These are phyloP conservation scores for Drosophila greeni DNA, from an alignment of 2,888 invertebrate species.

Conservation along the genomic window DNA sequence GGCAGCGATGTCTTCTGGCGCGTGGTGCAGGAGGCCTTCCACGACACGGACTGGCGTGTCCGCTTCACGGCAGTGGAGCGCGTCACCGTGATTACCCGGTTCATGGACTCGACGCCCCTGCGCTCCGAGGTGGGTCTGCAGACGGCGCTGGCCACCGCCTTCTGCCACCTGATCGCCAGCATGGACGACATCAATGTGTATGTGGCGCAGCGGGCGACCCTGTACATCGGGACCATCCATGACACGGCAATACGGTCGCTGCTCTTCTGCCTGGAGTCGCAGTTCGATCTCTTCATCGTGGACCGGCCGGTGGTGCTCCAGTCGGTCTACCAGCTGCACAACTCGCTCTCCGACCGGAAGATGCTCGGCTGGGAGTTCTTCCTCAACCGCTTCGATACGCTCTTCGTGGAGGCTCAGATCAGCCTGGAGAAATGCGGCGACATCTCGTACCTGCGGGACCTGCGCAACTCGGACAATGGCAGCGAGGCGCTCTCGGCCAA, in stretches of 20 bases:
- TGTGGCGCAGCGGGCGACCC: slow-evolving; percentile 94
- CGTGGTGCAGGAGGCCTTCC: slow-evolving; percentile 96
- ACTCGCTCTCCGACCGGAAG: slow-evolving; percentile 92
- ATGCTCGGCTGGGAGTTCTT: slow-evolving; percentile 99
- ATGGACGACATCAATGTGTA: slow-evolving; percentile 97
- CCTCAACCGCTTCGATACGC: slow-evolving; percentile 94
- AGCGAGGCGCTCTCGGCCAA: slow-evolving; percentile 92
- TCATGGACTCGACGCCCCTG: slow-evolving; percentile 94
- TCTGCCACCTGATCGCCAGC: slow-evolving; percentile 96
- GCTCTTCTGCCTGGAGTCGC: slow-evolving; percentile 96
- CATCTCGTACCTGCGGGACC: slow-evolving; percentile 89
- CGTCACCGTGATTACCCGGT: slow-evolving; percentile 93
- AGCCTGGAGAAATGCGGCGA: slow-evolving; percentile 91
- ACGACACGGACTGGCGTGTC: slow-evolving; percentile 91
- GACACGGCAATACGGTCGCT: slow-evolving; percentile 92
- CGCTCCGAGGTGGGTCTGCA: slow-evolving; percentile 90
- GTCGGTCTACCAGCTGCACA: slow-evolving; percentile 95
- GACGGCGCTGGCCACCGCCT: slow-evolving; percentile 96
- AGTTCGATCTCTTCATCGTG: slow-evolving; percentile 97
- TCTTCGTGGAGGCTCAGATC: slow-evolving; percentile 97
- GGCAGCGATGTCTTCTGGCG: slow-evolving; percentile 98
- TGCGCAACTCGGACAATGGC: slow-evolving; percentile 91
- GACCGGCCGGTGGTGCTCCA: slow-evolving; percentile 98
- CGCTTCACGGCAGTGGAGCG: slow-evolving; percentile 97
- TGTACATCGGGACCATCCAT: slow-evolving; percentile 95